These are phyloP conservation scores for Emydura subglobosa DNA, from an alignment of 2,113 vertebrate genomes.

Conservation along the genomic window DNA sequence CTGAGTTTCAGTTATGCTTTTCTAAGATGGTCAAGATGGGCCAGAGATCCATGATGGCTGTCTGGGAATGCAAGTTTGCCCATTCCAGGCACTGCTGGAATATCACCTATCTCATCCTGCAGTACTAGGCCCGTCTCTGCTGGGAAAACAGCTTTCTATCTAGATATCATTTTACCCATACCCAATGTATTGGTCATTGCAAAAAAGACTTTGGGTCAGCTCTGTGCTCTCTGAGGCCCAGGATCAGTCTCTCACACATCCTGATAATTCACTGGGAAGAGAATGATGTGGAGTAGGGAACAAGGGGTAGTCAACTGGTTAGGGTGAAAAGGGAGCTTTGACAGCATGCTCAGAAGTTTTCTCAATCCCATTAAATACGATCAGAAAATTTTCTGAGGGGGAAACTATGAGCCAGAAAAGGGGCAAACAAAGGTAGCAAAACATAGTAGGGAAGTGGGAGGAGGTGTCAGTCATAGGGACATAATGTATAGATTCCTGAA, in stretches of 20 bases:
- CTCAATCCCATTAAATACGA: neutral
- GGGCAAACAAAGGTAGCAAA: neutral
- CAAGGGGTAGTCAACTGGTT: neutral
- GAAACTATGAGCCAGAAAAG: slow-evolving; percentile 21
- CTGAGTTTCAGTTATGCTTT: neutral
- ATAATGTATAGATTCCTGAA: neutral
- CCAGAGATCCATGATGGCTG: neutral
- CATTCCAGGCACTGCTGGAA: neutral
- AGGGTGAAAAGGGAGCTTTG: neutral
- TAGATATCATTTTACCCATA: neutral
- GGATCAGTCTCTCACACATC: too few relatives aligned
- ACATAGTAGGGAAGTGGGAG: neutral
- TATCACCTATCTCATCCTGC: neutral
- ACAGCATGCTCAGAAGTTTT: slow-evolving; percentile 4
- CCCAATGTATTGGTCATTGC: neutral
- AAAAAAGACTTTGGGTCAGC: neutral
- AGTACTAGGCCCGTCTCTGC: neutral
- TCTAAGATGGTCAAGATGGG: neutral
- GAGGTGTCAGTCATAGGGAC: neutral
- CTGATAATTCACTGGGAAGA: too few relatives aligned
- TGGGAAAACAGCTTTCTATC: neutral
- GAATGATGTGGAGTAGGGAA: too few relatives aligned
- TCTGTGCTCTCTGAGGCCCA: too few relatives aligned
- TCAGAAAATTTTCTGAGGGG: slow-evolving; percentile 1
- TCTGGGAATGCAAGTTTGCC: neutral